Conservation (phyloP, 2,113 vertebrate species). For the Electrona antarctica region DNA sequence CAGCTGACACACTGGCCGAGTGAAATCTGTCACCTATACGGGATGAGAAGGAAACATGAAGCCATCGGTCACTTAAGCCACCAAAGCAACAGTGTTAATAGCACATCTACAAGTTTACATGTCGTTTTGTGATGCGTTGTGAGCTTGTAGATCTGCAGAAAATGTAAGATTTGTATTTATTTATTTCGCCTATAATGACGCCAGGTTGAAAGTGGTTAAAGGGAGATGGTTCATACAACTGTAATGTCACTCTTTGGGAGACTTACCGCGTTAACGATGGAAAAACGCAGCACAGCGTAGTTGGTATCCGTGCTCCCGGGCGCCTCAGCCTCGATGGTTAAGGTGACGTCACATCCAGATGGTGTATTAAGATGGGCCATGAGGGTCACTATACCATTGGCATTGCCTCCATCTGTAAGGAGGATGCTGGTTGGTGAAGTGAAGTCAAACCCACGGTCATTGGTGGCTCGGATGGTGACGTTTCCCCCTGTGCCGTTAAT, state of each 20-base stretch:
- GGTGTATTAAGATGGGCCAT: constrained; percentile 47
- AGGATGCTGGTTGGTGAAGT: constrained; percentile 41
- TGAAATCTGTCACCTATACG: constrained; percentile 63
- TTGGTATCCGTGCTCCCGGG: constrained; percentile 54
- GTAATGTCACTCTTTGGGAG: background rate
- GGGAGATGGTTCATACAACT: background rate
- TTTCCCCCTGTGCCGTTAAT: constrained; percentile 32
- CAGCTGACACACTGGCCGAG: constrained; percentile 50
- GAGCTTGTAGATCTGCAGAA: no score
- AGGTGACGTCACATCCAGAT: constrained; percentile 65
- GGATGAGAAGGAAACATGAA: background rate
- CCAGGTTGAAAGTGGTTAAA: no score
- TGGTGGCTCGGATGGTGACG: constrained; percentile 57
- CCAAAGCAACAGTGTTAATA: background rate
- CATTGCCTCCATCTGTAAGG: constrained; percentile 32
- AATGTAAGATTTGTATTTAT: no score
- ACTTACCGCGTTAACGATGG: constrained; percentile 54
- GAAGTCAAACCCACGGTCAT: constrained; percentile 40
- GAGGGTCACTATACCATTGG: constrained; percentile 57
- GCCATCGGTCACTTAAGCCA: background rate
- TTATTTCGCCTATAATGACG: no score
- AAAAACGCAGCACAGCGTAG: constrained; percentile 57
- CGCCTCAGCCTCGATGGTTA: constrained; percentile 66
- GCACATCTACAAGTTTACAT: no score
- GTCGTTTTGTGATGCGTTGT: background rate